Conservation (phyloP, 2,888 invertebrate species). For the Cynaeus angustus region DNA sequence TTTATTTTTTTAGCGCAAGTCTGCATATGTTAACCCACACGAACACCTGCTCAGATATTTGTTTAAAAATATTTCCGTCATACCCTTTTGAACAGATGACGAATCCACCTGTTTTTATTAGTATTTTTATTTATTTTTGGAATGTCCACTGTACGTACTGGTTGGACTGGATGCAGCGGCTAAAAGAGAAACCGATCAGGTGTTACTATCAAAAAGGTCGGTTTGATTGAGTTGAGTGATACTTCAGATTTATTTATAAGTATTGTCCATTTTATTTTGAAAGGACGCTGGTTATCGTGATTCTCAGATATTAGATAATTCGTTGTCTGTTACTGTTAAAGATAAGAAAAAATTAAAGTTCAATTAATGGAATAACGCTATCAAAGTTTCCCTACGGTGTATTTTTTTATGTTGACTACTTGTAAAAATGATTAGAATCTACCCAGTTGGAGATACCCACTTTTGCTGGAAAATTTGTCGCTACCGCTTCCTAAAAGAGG, state of each 20-base stretch:
- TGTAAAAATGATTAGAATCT: no score
- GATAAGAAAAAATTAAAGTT: no score
- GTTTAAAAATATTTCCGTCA: conserved; percentile 1
- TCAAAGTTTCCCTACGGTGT: no score
- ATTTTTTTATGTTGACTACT: no score
- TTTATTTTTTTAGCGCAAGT: background rate
- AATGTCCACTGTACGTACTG: background rate
- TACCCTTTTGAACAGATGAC: background rate
- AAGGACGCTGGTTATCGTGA: no score
- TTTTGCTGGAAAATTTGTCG: background rate
- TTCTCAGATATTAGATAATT: no score
- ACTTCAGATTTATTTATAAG: no score
- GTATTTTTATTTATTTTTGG: conserved; percentile 27
- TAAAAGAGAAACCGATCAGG: conserved; percentile 28
- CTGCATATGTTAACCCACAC: conserved; percentile 1
- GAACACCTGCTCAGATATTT: conserved; percentile 27
- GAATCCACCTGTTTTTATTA: conserved; percentile 6
- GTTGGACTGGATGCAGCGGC: conserved; percentile 16
- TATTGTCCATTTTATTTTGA: no score
- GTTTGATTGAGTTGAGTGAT: background rate
- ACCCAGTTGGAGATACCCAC: background rate
- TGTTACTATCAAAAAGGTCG: conserved; percentile 4
- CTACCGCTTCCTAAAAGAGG: background rate
- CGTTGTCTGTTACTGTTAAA: no score
- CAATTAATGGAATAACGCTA: no score